These are phyloP conservation scores for Chroicocephalus ridibundus DNA, from an alignment of 2,113 vertebrate genomes.

Conservation along the genomic window DNA sequence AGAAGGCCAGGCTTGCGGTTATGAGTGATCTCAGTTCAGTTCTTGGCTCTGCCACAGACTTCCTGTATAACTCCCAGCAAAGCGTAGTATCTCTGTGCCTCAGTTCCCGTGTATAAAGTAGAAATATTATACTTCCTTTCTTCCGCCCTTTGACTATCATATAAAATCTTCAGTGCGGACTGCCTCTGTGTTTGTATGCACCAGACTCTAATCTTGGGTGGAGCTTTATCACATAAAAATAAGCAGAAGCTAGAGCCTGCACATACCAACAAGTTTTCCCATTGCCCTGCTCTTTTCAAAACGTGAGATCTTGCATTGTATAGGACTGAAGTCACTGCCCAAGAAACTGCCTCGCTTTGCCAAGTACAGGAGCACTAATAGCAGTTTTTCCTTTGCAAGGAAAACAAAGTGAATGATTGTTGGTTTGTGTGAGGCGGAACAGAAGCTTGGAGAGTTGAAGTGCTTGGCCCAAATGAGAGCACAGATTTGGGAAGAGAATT, in stretches of 20 bases:
- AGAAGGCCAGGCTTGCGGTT: conserved; percentile 29
- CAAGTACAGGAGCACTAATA: not conserved
- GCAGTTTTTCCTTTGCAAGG: not conserved
- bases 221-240: conserved; percentile 4
- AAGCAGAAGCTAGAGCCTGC: not conserved
- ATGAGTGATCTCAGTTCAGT: conserved; percentile 2
- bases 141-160: not conserved
- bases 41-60: conserved; percentile 39
- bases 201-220: not conserved
- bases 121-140: not conserved
- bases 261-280: not conserved
- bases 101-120: not conserved
- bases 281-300: not conserved
- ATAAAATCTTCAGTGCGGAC: not conserved
- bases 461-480: not conserved
- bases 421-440: not conserved
- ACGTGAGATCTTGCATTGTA: not conserved
- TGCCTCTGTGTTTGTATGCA: not conserved
- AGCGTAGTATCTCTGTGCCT: not conserved
- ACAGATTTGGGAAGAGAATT: not conserved
- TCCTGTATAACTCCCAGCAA: not conserved
- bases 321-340: not conserved
- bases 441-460: not conserved
- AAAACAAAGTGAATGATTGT: not conserved
- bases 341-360: not conserved